Conservation (phyloP, 1,140 invertebrate species). For the Diplogasteroides magnus region DNA sequence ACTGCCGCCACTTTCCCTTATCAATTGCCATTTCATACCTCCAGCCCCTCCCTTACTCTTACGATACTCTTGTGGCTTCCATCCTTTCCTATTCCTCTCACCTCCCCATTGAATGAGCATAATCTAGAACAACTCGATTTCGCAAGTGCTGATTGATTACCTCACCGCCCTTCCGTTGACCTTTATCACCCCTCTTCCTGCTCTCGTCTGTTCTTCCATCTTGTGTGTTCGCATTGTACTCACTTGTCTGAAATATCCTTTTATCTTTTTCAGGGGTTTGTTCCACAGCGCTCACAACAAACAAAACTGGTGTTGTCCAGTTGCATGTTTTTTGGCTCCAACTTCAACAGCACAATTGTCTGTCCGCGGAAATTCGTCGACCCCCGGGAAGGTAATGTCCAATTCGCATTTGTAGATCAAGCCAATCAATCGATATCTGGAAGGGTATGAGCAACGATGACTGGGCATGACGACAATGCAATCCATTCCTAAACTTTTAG, state of each 20-base stretch:
- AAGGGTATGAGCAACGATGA: too few species aligned
- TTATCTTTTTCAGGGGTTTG: too few species aligned
- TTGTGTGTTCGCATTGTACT: background rate
- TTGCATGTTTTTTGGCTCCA: conserved; percentile 39
- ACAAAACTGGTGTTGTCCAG: conserved; percentile 30
- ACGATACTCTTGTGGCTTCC: too few species aligned
- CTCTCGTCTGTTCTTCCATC: background rate
- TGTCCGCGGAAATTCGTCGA: conserved; percentile 49
- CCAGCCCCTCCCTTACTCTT: too few species aligned
- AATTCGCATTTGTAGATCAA: conserved; percentile 1
- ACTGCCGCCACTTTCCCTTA: too few species aligned
- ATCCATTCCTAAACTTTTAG: too few species aligned
- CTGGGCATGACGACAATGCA: background rate
- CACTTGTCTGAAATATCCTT: too few species aligned
- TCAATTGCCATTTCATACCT: too few species aligned
- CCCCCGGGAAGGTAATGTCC: conserved; percentile 43
- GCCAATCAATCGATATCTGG: background rate
- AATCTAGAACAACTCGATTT: too few species aligned
- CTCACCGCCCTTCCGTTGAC: background rate
- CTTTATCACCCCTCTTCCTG: background rate
- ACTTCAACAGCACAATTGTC: conserved; percentile 19
- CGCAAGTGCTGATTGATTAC: too few species aligned
- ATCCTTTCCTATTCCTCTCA: too few species aligned
- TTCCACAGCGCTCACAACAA: background rate
- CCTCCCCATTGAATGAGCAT: too few species aligned